These are phyloP conservation scores for Eulithis testata DNA, from an alignment of 2,888 invertebrate genomes.

Conservation along the genomic window DNA sequence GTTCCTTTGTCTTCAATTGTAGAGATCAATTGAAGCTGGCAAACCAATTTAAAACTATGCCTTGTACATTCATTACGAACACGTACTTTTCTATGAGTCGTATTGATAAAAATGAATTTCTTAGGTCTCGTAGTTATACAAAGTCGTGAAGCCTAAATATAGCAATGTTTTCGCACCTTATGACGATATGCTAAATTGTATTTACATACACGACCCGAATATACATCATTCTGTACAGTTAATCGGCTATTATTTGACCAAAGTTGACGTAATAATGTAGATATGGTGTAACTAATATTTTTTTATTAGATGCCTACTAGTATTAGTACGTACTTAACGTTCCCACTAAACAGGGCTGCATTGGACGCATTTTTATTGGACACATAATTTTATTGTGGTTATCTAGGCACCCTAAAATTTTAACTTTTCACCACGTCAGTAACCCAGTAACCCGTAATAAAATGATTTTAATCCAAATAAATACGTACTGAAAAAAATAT, in stretches of 20 bases:
- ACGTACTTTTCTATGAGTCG: constrained; percentile 11
- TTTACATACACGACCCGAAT: neutral
- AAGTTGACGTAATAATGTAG: neutral
- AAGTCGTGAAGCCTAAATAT: neutral
- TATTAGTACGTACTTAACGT: too few relatives aligned
- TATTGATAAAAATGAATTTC: constrained; percentile 21
- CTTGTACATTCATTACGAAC: constrained; percentile 23
- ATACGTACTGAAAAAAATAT: too few relatives aligned
- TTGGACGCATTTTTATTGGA: too few relatives aligned
- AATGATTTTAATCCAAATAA: too few relatives aligned
- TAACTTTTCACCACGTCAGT: too few relatives aligned
- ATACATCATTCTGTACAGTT: neutral
- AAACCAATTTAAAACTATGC: constrained; percentile 35
- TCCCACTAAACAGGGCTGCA: too few relatives aligned
- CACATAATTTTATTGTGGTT: too few relatives aligned
- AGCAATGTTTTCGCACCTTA: neutral
- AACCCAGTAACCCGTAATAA: too few relatives aligned
- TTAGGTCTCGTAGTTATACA: neutral
- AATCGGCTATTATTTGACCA: neutral
- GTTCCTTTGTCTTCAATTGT: constrained; percentile 19
- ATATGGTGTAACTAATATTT: too few relatives aligned
- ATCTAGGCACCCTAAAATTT: too few relatives aligned
- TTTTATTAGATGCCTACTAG: too few relatives aligned
- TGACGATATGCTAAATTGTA: neutral
- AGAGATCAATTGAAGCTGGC: constrained; percentile 38